A percentile compares a stretch with the other conserved stretches of the same genome.
phyloP scores from a whole-genome alignment of 2,797 vertebrate species.

The Salarias fasciatus region DNA sequence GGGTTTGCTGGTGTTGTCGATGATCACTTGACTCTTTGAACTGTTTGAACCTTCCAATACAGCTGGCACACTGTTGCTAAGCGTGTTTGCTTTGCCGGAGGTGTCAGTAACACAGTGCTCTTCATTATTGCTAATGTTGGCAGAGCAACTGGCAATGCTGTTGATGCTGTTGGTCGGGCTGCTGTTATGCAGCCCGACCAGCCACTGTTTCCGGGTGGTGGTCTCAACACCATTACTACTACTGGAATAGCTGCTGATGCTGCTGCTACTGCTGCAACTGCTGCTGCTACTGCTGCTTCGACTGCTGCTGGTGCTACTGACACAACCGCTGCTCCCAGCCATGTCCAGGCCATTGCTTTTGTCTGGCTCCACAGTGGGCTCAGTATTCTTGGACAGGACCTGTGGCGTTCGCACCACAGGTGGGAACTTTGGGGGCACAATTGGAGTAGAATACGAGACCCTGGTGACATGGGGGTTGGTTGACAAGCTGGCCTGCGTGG shows the following conservation, averaged over 20 bases:
- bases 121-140: slow-evolving; percentile 75
- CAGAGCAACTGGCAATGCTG: slow-evolving; percentile 59
- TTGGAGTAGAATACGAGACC: slow-evolving; percentile 84
- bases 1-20: slow-evolving; percentile 79
- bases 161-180: slow-evolving; percentile 58
- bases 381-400: slow-evolving; percentile 73
- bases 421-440: slow-evolving; percentile 83
- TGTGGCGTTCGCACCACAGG: slow-evolving; percentile 72
- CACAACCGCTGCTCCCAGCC: slow-evolving; percentile 69
- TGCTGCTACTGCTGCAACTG: slow-evolving; percentile 78
- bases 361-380: slow-evolving; percentile 71
- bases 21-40: slow-evolving; percentile 68
- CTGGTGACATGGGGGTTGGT: slow-evolving; percentile 87
- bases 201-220: slow-evolving; percentile 41
- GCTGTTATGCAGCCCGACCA: slow-evolving; percentile 65
- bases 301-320: slow-evolving; percentile 76
- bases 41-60: slow-evolving; percentile 56
- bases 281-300: slow-evolving; percentile 78
- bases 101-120: slow-evolving; percentile 65
- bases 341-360: slow-evolving; percentile 75
- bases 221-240: slow-evolving; percentile 71
- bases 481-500: slow-evolving; percentile 87
- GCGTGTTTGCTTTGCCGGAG: slow-evolving; percentile 57
- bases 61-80: slow-evolving; percentile 53
- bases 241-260: slow-evolving; percentile 77